Percentiles rank a stretch among this genome's conserved stretches.
phyloP scores from a whole-genome alignment of 2,113 vertebrate species.

The Taurulus bubalis region DNA sequence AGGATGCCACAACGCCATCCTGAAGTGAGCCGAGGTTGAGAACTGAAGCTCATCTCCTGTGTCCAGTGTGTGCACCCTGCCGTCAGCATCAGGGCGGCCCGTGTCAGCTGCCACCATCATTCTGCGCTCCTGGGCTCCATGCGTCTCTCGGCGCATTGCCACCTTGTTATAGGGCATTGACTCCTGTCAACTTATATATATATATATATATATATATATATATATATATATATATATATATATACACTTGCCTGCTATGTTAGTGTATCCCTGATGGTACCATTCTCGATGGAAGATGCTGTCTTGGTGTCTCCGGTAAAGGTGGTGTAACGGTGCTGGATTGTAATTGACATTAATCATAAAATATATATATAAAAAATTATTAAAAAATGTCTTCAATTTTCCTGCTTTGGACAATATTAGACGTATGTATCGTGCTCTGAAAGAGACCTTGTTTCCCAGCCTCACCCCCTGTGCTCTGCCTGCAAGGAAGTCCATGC shows the following conservation, averaged over 20 bases:
- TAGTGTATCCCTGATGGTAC: background rate
- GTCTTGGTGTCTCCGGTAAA: no score
- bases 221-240: no score
- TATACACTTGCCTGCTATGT: background rate
- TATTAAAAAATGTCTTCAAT: background rate
- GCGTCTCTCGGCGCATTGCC: slow-evolving; percentile 7
- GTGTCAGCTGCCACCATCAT: slow-evolving; percentile 51
- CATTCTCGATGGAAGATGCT: no score
- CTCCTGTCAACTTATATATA: slow-evolving; percentile 1
- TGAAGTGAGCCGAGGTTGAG: background rate
- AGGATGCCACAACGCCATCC: background rate
- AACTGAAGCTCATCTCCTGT: slow-evolving; percentile 24
- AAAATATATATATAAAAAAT: background rate
- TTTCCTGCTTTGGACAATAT: background rate
- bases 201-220: no score
- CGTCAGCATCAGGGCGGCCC: slow-evolving; percentile 55
- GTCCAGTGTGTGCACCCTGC: slow-evolving; percentile 67
- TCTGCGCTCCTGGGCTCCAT: slow-evolving; percentile 5
- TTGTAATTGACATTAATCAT: no score
- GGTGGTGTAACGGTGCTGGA: no score
- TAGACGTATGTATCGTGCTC: background rate
- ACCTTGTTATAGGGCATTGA: background rate
- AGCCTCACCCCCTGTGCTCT: background rate
- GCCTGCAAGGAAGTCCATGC: background rate
- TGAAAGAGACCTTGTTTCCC: background rate